Percentiles rank a stretch among this genome's conserved stretches.
phyloP scores from a whole-genome alignment of 2,113 vertebrate species.

The Arothron firmamentum region DNA sequence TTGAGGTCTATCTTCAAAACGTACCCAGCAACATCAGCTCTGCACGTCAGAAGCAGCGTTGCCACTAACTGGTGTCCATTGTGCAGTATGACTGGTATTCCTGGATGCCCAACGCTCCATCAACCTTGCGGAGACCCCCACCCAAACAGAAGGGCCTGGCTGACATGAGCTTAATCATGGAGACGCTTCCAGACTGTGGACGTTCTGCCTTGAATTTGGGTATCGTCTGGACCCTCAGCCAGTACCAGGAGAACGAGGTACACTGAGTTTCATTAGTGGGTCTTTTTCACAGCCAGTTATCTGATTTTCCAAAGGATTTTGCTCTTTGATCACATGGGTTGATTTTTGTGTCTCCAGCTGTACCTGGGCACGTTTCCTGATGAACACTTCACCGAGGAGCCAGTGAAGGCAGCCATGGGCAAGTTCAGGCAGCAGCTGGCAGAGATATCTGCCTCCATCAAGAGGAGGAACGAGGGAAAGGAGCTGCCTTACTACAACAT shows the following conservation, averaged over 20 bases:
- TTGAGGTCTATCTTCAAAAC: no score
- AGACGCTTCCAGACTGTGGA: slow-evolving; percentile 90
- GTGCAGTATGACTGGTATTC: slow-evolving; percentile 96
- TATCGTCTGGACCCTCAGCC: slow-evolving; percentile 84
- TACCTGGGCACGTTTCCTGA: slow-evolving; percentile 93
- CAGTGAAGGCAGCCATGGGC: slow-evolving; percentile 82
- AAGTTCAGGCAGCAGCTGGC: slow-evolving; percentile 82
- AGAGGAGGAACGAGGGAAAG: slow-evolving; percentile 86
- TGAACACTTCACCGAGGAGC: slow-evolving; percentile 90
- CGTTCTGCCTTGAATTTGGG: slow-evolving; percentile 95
- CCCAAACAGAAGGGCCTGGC: slow-evolving; percentile 83
- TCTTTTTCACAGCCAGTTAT: no score
- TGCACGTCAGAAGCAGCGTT: no score
- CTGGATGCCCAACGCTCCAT: slow-evolving; percentile 95
- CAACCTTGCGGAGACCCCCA: slow-evolving; percentile 91
- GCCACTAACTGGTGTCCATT: background rate
- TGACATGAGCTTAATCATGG: slow-evolving; percentile 84
- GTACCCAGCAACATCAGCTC: no score
- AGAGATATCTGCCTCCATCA: slow-evolving; percentile 75
- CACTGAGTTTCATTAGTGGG: no score
- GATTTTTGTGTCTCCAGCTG: slow-evolving; percentile 59
- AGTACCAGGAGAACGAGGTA: slow-evolving; percentile 56
- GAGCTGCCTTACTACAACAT: slow-evolving; percentile 92
- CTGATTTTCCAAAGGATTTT: background rate
- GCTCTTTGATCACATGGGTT: slow-evolving; percentile 1